phyloP scores from a whole-genome alignment of 2,888 invertebrate genomes.

The Mycogona germanica region DNA sequence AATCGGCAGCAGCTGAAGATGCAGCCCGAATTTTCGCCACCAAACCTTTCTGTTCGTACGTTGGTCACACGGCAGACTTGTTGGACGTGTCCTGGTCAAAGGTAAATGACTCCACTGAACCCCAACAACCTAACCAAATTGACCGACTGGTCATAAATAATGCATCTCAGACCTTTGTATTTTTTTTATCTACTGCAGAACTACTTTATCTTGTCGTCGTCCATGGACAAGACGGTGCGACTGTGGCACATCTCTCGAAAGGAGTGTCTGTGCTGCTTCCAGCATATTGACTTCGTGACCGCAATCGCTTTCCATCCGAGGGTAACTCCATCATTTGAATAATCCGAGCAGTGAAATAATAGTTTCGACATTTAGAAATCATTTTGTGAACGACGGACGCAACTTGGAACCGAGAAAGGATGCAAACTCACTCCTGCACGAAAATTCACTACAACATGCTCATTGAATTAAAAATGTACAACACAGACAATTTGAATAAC shows the following conservation, averaged over 20 bases:
- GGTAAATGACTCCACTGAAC: conserved; percentile 34
- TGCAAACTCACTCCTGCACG: too few species aligned
- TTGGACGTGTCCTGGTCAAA: conserved; percentile 98
- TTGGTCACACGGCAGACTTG: conserved; percentile 91
- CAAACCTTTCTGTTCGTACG: conserved; percentile 81
- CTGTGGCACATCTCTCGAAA: conserved; percentile 96
- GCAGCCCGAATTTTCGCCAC: conserved; percentile 40
- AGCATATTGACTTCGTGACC: conserved; percentile 98
- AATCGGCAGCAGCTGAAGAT: conserved; percentile 39
- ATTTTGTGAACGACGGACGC: too few species aligned
- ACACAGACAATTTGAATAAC: not conserved
- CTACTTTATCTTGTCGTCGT: conserved; percentile 92
- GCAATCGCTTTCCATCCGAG: conserved; percentile 97
- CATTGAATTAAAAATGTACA: not conserved
- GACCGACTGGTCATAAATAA: not conserved
- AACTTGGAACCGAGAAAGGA: too few species aligned
- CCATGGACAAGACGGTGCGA: conserved; percentile 96
- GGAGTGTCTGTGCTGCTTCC: conserved; percentile 97
- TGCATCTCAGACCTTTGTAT: not conserved
- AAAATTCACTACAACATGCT: too few species aligned
- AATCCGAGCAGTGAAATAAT: too few species aligned
- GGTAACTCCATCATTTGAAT: conserved; percentile 29
- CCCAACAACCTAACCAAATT: not conserved
- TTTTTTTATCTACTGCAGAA: conserved; percentile 48
- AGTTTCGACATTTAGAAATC: too few species aligned